Conservation (phyloP, 35 echinoderm and acorn worm genomes). For the Acanthaster planci region DNA sequence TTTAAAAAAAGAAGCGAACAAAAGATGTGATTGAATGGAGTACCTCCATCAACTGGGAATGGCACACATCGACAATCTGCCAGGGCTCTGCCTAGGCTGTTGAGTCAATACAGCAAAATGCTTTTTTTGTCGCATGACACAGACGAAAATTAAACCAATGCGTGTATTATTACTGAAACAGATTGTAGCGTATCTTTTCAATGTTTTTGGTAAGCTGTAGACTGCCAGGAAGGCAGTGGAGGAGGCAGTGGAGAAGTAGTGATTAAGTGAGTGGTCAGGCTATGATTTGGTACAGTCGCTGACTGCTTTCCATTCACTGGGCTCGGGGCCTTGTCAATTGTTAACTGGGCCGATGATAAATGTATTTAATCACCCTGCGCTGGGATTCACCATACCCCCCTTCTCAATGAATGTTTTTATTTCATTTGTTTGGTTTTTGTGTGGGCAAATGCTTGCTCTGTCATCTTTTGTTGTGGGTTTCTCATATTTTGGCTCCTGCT, state of each 20-base stretch:
- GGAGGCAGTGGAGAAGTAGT: background rate
- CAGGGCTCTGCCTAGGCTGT: background rate
- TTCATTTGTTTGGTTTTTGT: conserved; percentile 10
- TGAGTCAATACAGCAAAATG: background rate
- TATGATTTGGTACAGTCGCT: conserved; percentile 20
- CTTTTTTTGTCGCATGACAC: background rate
- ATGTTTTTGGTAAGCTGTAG: background rate
- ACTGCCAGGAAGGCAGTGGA: background rate
- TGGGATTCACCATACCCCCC: background rate
- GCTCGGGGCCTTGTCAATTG: conserved; percentile 13
- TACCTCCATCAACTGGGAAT: background rate
- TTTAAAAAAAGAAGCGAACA: background rate
- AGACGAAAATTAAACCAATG: background rate
- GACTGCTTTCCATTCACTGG: conserved; percentile 22
- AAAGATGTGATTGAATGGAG: background rate
- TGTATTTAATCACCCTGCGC: conserved; percentile 21
- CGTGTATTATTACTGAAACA: conserved; percentile 32
- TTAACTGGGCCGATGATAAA: conserved; percentile 28
- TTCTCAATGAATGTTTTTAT: conserved; percentile 1
- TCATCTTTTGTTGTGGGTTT: conserved; percentile 17
- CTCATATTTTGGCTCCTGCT: conserved; percentile 20
- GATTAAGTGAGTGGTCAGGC: conserved; percentile 15
- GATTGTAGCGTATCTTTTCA: conserved; percentile 7
- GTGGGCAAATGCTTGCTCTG: background rate
- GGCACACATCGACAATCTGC: background rate